Evolutionary conservation across 2,888 invertebrate species (phyloP).

Genomic region (Dasysyrphus albostriatus): DNA sequence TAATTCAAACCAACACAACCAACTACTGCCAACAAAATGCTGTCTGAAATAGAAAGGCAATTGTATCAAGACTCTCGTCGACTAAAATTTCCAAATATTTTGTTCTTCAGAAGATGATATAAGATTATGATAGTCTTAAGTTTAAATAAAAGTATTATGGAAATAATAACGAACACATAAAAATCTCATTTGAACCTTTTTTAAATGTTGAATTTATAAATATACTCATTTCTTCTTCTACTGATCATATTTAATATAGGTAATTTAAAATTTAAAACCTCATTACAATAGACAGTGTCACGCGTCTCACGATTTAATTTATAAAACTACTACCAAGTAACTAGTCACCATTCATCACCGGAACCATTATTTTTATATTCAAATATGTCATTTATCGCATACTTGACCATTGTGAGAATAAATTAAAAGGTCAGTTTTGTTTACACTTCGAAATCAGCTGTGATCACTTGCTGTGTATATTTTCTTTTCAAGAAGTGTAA

Average conservation of each 20-base stretch:
- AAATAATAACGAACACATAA: too few species aligned
- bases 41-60: too few species aligned
- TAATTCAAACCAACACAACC: too few species aligned
- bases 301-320: background rate
- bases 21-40: too few species aligned
- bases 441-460: slow-evolving; percentile 7
- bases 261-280: background rate
- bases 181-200: background rate
- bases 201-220: background rate
- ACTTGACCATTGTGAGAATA: slow-evolving; percentile 9
- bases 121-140: too few species aligned
- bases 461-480: background rate
- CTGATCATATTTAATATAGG: background rate
- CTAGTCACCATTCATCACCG: too few species aligned
- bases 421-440: slow-evolving; percentile 19
- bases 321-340: background rate
- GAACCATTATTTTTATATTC: background rate
- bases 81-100: too few species aligned
- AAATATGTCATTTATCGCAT: background rate
- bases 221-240: background rate
- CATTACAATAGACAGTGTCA: background rate
- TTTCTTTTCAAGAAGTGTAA: background rate
- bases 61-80: too few species aligned
- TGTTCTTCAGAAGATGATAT: too few species aligned
- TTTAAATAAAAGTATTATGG: too few species aligned